Conservation (phyloP, 2,888 invertebrate species). For the Linyphia triangularis region DNA sequence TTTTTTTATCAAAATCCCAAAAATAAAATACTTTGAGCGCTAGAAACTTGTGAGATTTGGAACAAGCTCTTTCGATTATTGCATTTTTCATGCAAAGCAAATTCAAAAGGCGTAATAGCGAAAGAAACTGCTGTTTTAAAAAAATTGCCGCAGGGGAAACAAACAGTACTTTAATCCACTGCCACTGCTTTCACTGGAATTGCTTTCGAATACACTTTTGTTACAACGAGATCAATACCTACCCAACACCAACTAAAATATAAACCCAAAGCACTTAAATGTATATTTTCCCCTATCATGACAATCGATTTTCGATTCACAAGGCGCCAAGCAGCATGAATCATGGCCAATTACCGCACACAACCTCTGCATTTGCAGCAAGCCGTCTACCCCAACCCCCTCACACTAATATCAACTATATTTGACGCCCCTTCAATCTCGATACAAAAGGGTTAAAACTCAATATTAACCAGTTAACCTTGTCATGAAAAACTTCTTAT, state of each 20-base stretch:
- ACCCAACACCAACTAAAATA: not conserved
- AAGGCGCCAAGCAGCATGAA: constrained; percentile 10
- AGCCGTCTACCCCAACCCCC: not conserved
- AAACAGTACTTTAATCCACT: too few species aligned
- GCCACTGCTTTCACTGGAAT: too few species aligned
- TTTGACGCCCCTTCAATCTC: not conserved
- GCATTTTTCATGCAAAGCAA: too few species aligned
- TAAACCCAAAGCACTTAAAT: not conserved
- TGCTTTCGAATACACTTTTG: too few species aligned
- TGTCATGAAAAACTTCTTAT: constrained; percentile 48
- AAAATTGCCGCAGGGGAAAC: too few species aligned
- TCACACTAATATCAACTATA: not conserved
- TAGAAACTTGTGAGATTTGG: too few species aligned
- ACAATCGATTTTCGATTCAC: not conserved
- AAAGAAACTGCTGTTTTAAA: too few species aligned
- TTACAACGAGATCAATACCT: not conserved
- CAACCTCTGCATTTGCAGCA: not conserved
- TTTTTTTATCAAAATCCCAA: too few species aligned
- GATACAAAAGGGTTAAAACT: not conserved
- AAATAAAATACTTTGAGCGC: too few species aligned
- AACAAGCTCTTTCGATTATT: too few species aligned
- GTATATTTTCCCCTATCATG: not conserved
- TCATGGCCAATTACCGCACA: constrained; percentile 32
- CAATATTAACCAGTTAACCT: constrained; percentile 69
- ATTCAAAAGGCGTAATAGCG: too few species aligned